These are phyloP conservation scores for Apomyelois bistriatella DNA, from an alignment of 2,888 invertebrate species.

Conservation along the genomic window DNA sequence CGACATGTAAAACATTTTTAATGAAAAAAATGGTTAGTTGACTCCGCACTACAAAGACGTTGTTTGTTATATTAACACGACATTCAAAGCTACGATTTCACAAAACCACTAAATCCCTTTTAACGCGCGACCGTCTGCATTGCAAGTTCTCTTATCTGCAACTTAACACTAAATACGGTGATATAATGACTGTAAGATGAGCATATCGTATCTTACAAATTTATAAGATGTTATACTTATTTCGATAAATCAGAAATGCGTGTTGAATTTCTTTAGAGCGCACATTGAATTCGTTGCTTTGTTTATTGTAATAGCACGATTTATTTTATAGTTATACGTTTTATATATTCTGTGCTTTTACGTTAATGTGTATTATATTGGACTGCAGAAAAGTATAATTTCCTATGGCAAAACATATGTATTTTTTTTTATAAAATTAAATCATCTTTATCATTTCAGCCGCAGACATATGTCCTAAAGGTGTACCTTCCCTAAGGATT, in stretches of 20 bases:
- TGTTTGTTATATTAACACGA: not conserved
- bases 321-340: no score
- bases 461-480: no score
- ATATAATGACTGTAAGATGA: slow-evolving; percentile 74
- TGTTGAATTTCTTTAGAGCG: slow-evolving; percentile 69
- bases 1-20: no score
- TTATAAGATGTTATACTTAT: slow-evolving; percentile 63
- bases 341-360: no score
- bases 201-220: slow-evolving; percentile 69
- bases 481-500: no score
- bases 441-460: no score
- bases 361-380: no score
- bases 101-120: slow-evolving; percentile 30
- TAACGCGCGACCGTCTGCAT: not conserved
- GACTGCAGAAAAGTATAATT: no score
- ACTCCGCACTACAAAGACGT: not conserved
- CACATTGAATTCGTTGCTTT: slow-evolving; percentile 11
- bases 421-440: no score
- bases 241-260: slow-evolving; percentile 76
- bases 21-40: no score
- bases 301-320: not conserved
- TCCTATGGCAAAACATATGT: no score
- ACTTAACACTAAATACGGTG: slow-evolving; percentile 69
- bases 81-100: not conserved
- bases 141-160: slow-evolving; percentile 23